Conservation (phyloP, 2,888 invertebrate genomes). For the Lucinisca nassula region DNA sequence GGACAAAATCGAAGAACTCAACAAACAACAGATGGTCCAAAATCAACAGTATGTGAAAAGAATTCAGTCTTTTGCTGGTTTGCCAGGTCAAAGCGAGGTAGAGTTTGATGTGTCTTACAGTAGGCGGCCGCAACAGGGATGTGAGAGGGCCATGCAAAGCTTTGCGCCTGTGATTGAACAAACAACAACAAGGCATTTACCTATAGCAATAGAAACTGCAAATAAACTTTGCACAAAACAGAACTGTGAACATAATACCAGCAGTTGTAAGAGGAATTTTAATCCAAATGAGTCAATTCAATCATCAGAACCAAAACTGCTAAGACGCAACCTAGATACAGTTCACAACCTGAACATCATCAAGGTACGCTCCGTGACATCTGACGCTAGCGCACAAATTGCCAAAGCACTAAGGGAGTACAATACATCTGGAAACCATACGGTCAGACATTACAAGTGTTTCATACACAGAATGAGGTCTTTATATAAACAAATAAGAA, state of each 20-base stretch:
- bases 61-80: background rate
- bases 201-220: background rate
- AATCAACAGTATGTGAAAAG: conserved; percentile 2
- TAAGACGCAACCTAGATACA: background rate
- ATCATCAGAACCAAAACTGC: background rate
- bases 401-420: background rate
- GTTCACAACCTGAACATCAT: background rate
- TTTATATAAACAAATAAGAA: background rate
- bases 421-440: background rate
- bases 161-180: conserved; percentile 10
- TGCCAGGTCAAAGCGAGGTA: background rate
- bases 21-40: conserved; percentile 3
- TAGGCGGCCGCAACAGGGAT: conserved; percentile 7
- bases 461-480: conserved; percentile 28
- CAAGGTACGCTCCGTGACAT: conserved; percentile 15
- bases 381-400: conserved; percentile 31
- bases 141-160: conserved; percentile 1
- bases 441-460: conserved; percentile 24
- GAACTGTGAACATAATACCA: conserved; percentile 5
- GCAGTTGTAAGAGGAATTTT: conserved; percentile 27
- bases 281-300: conserved; percentile 7
- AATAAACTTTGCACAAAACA: conserved; percentile 17
- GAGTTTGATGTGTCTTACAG: conserved; percentile 20
- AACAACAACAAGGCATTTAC: background rate
- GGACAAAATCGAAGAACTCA: background rate